Base-by-base conservation (phyloP, 1,140 invertebrate genomes). In the Thalassaphorura encarpata region DNA sequence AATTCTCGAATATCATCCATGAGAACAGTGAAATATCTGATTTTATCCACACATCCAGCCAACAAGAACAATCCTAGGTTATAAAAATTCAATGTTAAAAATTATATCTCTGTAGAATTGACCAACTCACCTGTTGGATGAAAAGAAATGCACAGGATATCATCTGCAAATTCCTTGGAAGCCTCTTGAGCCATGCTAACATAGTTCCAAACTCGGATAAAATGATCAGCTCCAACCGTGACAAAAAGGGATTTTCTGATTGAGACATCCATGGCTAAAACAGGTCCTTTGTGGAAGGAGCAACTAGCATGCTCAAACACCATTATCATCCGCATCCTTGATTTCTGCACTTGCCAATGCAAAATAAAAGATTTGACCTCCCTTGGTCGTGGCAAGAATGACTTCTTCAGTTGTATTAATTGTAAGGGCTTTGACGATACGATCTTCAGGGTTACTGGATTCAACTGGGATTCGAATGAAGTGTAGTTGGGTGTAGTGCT, bases 201-300 rank as follows among this genome's bases (percentile, higher is more conserved):
- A 64, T 88, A 93, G 67, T 95, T 89, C 90, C 91, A 95, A 15
- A 96, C 77, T 43, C 86, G 76, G 29, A 95, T 78, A 26, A 83
- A 89, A 52, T 85, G 78, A 70, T 96, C 91, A 13, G 77, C 67
- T 56, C 78, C 72, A 49, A 89, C 89, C 0, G 89, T 93, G 68
- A 91, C 83, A 28, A 93, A 80, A 31, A 93, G 80, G 0, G 89
- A 83, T 71, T 94, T 95, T 81, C 89, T 87, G 2, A 82, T 77
- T 68, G 90, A 92, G 53, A 87, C 78, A 8, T 89, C 83, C 21
- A 94, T 69, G 18, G 80, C 80, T 33, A 81, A 79, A 23, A 96
- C 84, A 2, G 78, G 71, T 2, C 84, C 86, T 52, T 85, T 82
- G 69, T 95, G 91, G 59, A 91, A 80, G 0, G 80, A 70, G 57